Percentiles rank a stretch among this genome's conserved stretches.
phyloP scores from a whole-genome alignment of 2,113 vertebrate genomes.

The Struthidea cinerea region DNA sequence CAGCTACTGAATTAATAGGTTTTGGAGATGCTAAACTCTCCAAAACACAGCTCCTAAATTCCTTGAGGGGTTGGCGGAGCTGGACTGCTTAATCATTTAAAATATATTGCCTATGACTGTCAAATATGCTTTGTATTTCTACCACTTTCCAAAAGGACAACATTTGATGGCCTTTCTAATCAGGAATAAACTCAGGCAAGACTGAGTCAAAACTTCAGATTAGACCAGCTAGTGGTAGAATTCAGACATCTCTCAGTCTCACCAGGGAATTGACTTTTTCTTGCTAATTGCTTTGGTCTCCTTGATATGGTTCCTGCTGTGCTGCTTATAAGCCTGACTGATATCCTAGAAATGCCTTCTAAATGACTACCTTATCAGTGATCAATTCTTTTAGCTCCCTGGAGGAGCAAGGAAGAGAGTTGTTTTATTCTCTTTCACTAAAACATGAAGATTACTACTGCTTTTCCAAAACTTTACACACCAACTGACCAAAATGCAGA shows the following conservation, averaged over 20 bases:
- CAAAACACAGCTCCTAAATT: not conserved
- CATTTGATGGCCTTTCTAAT: not conserved
- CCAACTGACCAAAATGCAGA: not conserved
- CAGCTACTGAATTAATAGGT: not conserved
- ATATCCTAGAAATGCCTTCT: slow-evolving; percentile 65
- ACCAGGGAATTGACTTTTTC: slow-evolving; percentile 32
- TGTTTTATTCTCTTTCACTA: slow-evolving; percentile 20
- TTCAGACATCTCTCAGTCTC: slow-evolving; percentile 29
- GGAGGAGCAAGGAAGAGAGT: slow-evolving; percentile 26
- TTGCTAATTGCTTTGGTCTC: slow-evolving; percentile 63
- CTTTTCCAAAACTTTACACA: not conserved
- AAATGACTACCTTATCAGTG: slow-evolving; percentile 61
- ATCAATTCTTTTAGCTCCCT: slow-evolving; percentile 50
- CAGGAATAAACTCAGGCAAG: not conserved
- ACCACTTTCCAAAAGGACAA: not conserved
- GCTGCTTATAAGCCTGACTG: slow-evolving; percentile 57
- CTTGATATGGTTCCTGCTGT: slow-evolving; percentile 46
- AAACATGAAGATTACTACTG: not conserved
- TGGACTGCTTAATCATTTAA: not conserved
- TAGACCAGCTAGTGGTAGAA: not conserved
- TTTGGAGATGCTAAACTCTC: not conserved
- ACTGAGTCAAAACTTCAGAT: not conserved
- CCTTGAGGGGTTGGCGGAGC: not conserved
- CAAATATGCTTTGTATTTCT: not conserved
- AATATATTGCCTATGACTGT: not conserved